Conservation (phyloP, 2,797 vertebrate species). For the Coregonus ussuriensis region DNA sequence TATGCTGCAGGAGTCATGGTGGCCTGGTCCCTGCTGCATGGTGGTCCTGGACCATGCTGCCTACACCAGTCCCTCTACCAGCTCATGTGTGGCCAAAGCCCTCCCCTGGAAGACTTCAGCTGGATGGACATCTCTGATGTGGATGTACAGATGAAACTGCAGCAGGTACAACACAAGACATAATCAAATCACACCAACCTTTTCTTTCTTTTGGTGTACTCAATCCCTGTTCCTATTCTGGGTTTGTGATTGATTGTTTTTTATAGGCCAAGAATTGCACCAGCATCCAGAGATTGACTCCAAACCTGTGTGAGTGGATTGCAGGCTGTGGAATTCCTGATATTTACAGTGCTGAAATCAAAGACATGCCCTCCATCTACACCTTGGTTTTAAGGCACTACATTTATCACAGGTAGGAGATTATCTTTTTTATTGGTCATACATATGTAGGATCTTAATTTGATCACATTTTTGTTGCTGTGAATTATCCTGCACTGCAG, state of each 20-base stretch:
- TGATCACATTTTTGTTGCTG: no score
- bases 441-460: no score
- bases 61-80: slow-evolving; percentile 64
- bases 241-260: no score
- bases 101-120: slow-evolving; percentile 59
- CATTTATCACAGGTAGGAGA: slow-evolving; percentile 59
- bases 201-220: not conserved
- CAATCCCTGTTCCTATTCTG: no score
- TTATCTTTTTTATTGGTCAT: not conserved
- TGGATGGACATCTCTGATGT: slow-evolving; percentile 61
- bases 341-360: slow-evolving; percentile 45
- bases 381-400: slow-evolving; percentile 58
- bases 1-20: slow-evolving; percentile 68
- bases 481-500: no score
- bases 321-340: slow-evolving; percentile 60
- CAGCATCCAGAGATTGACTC: slow-evolving; percentile 47
- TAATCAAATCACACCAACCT: not conserved
- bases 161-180: slow-evolving; percentile 54
- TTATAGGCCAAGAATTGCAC: slow-evolving; percentile 19
- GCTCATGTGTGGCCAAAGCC: slow-evolving; percentile 67
- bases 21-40: slow-evolving; percentile 72
- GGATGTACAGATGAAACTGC: slow-evolving; percentile 55
- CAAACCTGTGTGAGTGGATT: slow-evolving; percentile 63
- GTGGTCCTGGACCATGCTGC: slow-evolving; percentile 66
- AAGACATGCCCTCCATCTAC: slow-evolving; percentile 60